Percentiles rank a stretch among this genome's conserved stretches.
phyloP scores from a whole-genome alignment of 2,113 vertebrate genomes.

The Ahaetulla prasina region DNA sequence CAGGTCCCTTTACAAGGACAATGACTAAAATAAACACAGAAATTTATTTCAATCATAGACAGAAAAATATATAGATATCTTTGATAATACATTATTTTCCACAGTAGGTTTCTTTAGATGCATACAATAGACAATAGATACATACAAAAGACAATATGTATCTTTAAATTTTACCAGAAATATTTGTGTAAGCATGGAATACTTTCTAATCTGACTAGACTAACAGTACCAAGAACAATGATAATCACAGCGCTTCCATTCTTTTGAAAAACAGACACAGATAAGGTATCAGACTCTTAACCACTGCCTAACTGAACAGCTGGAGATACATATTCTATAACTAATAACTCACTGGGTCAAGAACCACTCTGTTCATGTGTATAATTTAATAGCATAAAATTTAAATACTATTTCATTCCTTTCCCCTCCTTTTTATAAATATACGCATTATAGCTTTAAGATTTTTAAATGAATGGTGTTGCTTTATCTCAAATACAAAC shows the following conservation, averaged over 20 bases:
- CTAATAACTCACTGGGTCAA: conserved; percentile 51
- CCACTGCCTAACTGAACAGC: conserved; percentile 42
- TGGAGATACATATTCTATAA: conserved; percentile 43
- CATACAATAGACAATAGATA: background rate
- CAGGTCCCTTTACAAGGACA: background rate
- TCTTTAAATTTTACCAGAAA: background rate
- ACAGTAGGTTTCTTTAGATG: background rate
- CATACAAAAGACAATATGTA: background rate
- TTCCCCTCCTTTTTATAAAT: background rate
- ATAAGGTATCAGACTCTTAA: conserved; percentile 38
- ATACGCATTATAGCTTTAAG: background rate
- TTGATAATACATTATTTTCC: background rate
- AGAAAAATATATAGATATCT: background rate
- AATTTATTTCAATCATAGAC: background rate
- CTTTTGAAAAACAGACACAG: conserved; percentile 54
- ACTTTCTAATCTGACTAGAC: conserved; percentile 22
- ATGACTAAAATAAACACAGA: background rate
- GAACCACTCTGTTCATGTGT: conserved; percentile 34
- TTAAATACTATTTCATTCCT: conserved; percentile 24
- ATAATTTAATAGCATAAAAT: conserved; percentile 49
- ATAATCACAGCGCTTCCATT: conserved; percentile 22
- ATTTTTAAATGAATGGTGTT: conserved; percentile 19
- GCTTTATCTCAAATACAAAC: conserved; percentile 11
- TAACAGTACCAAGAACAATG: conserved; percentile 12
- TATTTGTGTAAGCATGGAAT: conserved; percentile 40